Evolutionary conservation across 2,888 invertebrate genomes (phyloP), one percentile per base, ranked within the genome.

Genomic region (Hirudinaria manillensis): DNA sequence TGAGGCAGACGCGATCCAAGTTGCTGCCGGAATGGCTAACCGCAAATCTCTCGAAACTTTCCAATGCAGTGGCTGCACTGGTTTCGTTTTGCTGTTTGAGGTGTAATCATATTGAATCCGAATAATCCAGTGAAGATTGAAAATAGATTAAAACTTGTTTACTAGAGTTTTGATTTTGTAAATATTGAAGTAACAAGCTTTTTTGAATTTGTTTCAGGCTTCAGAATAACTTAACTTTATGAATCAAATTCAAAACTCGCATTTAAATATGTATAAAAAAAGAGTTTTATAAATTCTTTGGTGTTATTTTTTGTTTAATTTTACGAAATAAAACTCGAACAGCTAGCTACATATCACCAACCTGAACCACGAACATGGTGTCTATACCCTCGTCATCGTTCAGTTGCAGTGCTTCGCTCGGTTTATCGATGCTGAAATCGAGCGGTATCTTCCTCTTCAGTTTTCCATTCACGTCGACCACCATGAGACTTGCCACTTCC

Each of bases 331-430:
- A 1, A 45, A 16, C 16, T 3, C 10, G 45, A 45, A 45, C 13
- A 45, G 16, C 16, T 45, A 45, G 45, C 10, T 45, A 45, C 10
- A 38, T 38, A 45, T 45, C 45, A 45, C 45, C 45, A 32, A 73
- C 73, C 65, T 73, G 65, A 6, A 27, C 61, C 21, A 73, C 61
- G n/a, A 38, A 32, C 24, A 61, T 34, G 36, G 34, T 24, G n/a
- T 73, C 73, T 34, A 29, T 32, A n/a, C 32, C 65, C 16, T 73
- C 73, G 24, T 73, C 73, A 38, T 73, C 73, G 24, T 73, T 73
- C 32, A 73, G 29, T 34, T 73, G 73, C 16, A 73, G 51, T 27
- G 56, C 32, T 51, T 73, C 65, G 24, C 65, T 53, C n/a, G 73
- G 73, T 36, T 73, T 73, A 38, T 73, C 65, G 21, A 73, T 65